phyloP scores from a whole-genome alignment of 2,113 vertebrate species.

The Nanger granti region DNA sequence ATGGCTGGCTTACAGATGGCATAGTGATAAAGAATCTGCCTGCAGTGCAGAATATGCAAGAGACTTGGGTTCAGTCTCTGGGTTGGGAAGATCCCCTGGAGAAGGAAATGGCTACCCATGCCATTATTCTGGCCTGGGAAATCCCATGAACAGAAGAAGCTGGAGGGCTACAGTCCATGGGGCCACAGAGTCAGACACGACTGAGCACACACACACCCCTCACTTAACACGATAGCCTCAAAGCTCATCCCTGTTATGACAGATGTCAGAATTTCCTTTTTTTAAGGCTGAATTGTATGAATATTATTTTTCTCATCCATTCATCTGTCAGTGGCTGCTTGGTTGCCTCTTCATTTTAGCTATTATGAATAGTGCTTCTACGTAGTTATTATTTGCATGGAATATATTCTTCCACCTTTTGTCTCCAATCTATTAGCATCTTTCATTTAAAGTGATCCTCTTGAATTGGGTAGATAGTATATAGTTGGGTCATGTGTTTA shows the following conservation, averaged over 20 bases:
- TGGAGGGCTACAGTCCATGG: not conserved
- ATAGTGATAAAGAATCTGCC: not conserved
- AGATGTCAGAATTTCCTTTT: not conserved
- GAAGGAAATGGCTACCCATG: not conserved
- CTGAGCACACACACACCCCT: not conserved
- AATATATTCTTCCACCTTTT: not conserved
- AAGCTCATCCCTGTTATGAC: not conserved
- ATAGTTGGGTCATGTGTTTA: not conserved
- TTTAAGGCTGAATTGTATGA: not conserved
- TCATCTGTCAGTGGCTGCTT: no score
- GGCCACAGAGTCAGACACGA: not conserved
- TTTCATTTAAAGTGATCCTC: not conserved
- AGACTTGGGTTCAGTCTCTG: rapidly evolving
- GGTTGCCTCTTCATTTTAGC: not conserved
- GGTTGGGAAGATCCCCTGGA: not conserved
- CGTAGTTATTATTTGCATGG: not conserved
- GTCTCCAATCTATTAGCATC: not conserved
- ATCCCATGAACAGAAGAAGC: not conserved
- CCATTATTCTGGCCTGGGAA: not conserved
- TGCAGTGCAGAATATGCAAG: not conserved
- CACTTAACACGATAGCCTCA: not conserved
- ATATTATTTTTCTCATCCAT: not conserved
- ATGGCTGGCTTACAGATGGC: not conserved
- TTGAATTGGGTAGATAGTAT: not conserved
- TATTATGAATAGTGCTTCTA: not conserved